phyloP scores from a whole-genome alignment of 2,113 vertebrate species.

The Xiphophorus hellerii region DNA sequence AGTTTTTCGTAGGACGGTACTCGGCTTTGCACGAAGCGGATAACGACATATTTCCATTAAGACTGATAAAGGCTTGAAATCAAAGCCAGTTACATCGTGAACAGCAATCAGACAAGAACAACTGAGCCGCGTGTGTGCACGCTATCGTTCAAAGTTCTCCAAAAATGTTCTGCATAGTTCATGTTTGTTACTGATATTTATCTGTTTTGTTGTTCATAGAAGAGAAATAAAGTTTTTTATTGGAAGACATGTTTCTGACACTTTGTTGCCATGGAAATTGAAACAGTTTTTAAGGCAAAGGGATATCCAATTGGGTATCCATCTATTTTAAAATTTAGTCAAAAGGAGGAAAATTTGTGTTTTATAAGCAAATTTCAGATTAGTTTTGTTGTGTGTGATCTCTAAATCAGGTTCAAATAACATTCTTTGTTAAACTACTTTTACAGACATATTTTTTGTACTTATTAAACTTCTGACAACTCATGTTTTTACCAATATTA shows the following conservation, averaged over 20 bases:
- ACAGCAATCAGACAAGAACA: background rate
- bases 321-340: no score
- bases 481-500: background rate
- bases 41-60: slow-evolving; percentile 53
- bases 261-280: no score
- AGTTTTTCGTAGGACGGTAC: slow-evolving; percentile 86
- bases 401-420: background rate
- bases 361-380: no score
- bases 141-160: slow-evolving; percentile 2
- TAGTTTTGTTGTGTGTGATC: no score
- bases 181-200: background rate
- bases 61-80: slow-evolving; percentile 53
- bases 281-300: no score
- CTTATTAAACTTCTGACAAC: background rate
- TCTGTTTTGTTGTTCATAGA: background rate
- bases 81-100: no score
- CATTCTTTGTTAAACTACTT: background rate
- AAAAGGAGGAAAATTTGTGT: no score
- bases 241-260: no score
- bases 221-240: no score
- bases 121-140: background rate
- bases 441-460: background rate
- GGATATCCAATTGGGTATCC: no score
- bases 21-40: slow-evolving; percentile 82
- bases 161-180: background rate